Evolutionary conservation across 2,797 vertebrate genomes (phyloP), one percentile per base, ranked within the genome.

Genomic region (Chelonia mydas): DNA sequence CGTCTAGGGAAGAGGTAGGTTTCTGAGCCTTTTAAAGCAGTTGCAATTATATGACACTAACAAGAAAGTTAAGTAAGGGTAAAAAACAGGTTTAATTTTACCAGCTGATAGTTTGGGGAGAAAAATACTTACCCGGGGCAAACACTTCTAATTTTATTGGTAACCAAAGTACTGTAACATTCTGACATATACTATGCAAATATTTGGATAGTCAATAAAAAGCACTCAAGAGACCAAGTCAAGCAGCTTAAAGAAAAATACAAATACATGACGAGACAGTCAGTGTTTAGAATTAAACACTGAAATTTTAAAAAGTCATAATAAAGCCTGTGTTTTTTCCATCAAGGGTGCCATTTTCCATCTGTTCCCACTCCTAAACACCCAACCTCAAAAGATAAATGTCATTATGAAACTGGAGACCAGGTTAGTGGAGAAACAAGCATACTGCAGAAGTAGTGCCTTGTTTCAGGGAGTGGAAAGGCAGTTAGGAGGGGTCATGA

Each of bases 71-170:
- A 89, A 89, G 76, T 27, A 92, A 83, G 1, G 1, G 4, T 76
- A 90, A 3, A 86, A 87, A 95, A 7, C 27, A 81, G 55, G 79
- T 93, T 86, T 91, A 68, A 28, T 54, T 92, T 92, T 79, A 93
- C 65, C 84, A 57, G 61, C 21, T 95, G 65, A 7, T 90, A 74
- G 57, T 91, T 94, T 91, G 94, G 68, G 74, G 11, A 94, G 90
- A 94, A 93, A 90, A 93, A 65, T 53, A 37, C 12, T 92, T 27
- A 92, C 50, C 84, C 82, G 91, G 88, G 94, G 84, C 59, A 97
- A 97, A 96, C 90, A 88, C 23, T 96, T 95, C 16, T 90, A 54
- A 27, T 86, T 90, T 57, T 96, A 90, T 81, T 92, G 90, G 91
- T 96, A 95, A 93, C 83, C n/a, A 90, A 95, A 95, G 54, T 33